A percentile compares a stretch with the other conserved stretches of the same genome.
Evolutionary conservation across 1,140 invertebrate genomes (phyloP).

Genomic region (Ooceraea biroi): DNA sequence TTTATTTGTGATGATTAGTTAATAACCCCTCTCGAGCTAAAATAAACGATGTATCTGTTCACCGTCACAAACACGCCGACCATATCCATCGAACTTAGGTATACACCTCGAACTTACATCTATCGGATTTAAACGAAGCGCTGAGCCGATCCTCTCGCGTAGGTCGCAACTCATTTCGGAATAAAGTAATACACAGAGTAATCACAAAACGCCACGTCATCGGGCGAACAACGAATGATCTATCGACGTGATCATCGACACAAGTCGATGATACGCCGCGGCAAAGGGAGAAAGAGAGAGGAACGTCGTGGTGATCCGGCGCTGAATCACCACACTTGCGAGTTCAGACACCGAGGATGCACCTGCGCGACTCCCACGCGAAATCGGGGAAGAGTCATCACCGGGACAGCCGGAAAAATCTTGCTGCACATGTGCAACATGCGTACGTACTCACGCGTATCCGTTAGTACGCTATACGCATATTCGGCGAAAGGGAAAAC

Average conservation of each 20-base stretch:
- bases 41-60: conserved; percentile 11
- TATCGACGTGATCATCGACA: conserved; percentile 55
- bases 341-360: conserved; percentile 64
- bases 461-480: neutral
- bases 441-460: conserved; percentile 13
- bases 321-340: conserved; percentile 49
- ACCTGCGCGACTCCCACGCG: conserved; percentile 74
- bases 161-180: conserved; percentile 40
- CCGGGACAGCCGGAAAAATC: conserved; percentile 64
- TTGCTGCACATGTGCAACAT: neutral
- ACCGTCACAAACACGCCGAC: conserved; percentile 16
- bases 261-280: conserved; percentile 36
- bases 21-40: neutral
- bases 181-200: conserved; percentile 57
- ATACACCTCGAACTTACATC: no score
- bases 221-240: conserved; percentile 50
- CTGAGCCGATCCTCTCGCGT: conserved; percentile 29
- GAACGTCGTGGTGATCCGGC: conserved; percentile 15
- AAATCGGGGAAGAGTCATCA: conserved; percentile 63
- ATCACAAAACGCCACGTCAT: conserved; percentile 58
- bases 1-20: neutral
- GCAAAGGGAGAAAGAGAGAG: conserved; percentile 1
- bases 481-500: conserved; percentile 69
- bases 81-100: no score
- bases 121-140: conserved; percentile 22